Evolutionary conservation across 2,888 invertebrate genomes (phyloP).

Genomic region (Caenorhabditis sp.): DNA sequence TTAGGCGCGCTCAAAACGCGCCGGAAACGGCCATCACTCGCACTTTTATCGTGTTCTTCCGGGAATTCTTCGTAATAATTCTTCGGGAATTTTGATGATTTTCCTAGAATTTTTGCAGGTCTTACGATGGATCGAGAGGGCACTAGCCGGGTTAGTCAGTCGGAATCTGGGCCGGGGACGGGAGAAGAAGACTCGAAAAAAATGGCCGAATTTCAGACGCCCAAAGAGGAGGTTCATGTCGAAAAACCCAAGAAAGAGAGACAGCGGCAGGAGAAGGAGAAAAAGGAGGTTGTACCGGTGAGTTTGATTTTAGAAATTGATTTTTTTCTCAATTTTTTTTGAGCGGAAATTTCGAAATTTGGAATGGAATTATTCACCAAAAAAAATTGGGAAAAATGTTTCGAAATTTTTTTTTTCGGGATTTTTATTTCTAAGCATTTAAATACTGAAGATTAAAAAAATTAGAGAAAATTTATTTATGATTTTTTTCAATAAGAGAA

Average conservation of each 20-base stretch:
- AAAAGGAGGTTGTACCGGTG: not conserved
- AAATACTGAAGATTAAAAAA: no score
- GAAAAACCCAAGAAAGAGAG: not conserved
- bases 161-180: no score
- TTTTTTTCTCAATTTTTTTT: no score
- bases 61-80: slow-evolving; percentile 4
- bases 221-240: not conserved
- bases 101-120: no score
- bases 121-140: slow-evolving; percentile 28
- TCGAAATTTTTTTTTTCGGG: not conserved
- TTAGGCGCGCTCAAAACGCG: slow-evolving; percentile 14
- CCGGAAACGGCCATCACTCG: slow-evolving; percentile 17
- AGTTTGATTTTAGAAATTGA: no score
- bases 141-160: slow-evolving; percentile 21
- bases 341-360: not conserved
- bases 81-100: not conserved
- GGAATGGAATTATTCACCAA: not conserved
- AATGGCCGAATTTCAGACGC: slow-evolving; percentile 1
- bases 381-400: no score
- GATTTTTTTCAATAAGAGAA: no score
- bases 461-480: no score
- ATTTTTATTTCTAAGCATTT: not conserved
- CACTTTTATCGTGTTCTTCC: slow-evolving; percentile 5
- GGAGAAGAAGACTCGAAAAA: not conserved
- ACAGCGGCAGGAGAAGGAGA: not conserved